Evolutionary conservation across 2,888 invertebrate genomes (phyloP).

Genomic region (Hirtodrosophila trivittata): DNA sequence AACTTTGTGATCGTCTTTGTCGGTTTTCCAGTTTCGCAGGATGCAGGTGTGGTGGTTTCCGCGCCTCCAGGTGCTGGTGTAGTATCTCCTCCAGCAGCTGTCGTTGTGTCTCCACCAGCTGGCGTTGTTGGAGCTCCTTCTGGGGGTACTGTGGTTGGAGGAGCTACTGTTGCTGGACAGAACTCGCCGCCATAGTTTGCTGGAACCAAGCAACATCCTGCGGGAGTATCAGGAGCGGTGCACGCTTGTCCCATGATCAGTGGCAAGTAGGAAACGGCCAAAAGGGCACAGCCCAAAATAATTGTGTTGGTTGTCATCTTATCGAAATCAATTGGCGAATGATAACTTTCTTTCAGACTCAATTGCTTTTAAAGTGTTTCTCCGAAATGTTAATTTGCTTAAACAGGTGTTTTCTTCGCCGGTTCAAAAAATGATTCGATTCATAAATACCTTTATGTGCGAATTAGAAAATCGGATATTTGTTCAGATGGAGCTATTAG

Average conservation of each 20-base stretch:
- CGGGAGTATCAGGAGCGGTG: neutral
- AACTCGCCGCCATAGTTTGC: neutral
- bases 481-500: too few species aligned
- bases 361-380: conserved; percentile 4
- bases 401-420: conserved; percentile 3
- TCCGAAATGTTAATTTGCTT: neutral
- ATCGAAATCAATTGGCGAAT: conserved; percentile 3
- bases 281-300: conserved; percentile 22
- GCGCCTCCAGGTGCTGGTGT: neutral
- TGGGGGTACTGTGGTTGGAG: too few species aligned
- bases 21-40: too few species aligned
- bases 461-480: too few species aligned
- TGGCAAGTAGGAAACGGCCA: conserved; percentile 32
- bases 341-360: conserved; percentile 3
- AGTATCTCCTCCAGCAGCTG: neutral
- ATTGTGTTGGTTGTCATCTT: conserved; percentile 25
- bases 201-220: neutral
- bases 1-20: too few species aligned
- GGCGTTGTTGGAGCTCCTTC: neutral
- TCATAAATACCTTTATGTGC: too few species aligned
- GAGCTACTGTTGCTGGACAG: neutral
- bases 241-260: conserved; percentile 3
- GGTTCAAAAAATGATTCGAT: too few species aligned
- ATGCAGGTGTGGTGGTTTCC: neutral
- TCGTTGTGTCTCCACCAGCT: neutral